Conservation (phyloP, 2,113 vertebrate species). For the Vulpes lagopus region DNA sequence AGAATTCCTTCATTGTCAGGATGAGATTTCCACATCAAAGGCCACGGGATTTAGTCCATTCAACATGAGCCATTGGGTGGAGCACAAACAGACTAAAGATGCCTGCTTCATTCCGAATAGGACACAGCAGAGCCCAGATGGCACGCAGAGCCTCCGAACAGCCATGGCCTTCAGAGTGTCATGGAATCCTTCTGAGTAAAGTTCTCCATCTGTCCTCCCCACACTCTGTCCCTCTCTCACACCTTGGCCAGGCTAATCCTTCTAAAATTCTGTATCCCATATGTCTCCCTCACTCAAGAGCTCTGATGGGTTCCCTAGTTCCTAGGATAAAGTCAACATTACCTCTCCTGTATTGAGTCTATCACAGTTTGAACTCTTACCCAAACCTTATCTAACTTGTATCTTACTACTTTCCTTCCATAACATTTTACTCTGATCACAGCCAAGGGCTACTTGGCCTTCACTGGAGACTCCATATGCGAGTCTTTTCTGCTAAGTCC, state of each 20-base stretch:
- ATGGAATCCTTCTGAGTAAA: not conserved
- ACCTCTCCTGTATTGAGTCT: not conserved
- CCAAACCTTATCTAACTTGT: not conserved
- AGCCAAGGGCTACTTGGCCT: not conserved
- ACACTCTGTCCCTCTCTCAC: not conserved
- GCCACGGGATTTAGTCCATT: not conserved
- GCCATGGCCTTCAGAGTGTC: not conserved
- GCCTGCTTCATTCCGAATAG: conserved; percentile 41
- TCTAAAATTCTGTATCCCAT: not conserved
- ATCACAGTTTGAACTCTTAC: not conserved
- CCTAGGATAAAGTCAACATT: not conserved
- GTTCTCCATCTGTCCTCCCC: not conserved
- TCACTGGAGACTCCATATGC: not conserved
- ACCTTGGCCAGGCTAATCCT: not conserved
- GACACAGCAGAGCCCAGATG: not conserved
- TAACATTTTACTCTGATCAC: conserved; percentile 20
- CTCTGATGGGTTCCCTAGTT: not conserved
- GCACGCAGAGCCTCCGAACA: not conserved
- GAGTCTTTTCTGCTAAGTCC: not conserved
- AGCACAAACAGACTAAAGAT: conserved; percentile 34
- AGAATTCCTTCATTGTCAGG: conserved; percentile 43
- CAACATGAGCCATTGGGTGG: not conserved
- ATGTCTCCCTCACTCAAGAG: not conserved
- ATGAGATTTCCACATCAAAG: conserved; percentile 78
- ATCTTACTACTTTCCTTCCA: not conserved